phyloP scores from a whole-genome alignment of 1,140 invertebrate genomes.

The Plectrocnemia conspersa region DNA sequence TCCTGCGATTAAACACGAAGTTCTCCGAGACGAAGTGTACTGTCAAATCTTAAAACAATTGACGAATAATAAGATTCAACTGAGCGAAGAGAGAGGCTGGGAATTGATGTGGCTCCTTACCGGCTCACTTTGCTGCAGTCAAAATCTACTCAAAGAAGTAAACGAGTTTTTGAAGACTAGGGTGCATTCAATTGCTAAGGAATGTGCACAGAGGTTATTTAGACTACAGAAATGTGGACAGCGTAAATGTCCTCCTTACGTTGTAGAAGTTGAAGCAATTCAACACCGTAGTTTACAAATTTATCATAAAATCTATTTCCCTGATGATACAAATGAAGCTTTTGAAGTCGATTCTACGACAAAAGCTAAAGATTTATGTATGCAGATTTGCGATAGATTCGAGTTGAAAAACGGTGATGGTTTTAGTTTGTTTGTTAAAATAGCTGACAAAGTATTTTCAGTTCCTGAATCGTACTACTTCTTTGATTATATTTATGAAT shows the following conservation, averaged over 20 bases:
- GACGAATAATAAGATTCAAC: slow-evolving; percentile 74
- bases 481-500: slow-evolving; percentile 90
- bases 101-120: slow-evolving; percentile 89
- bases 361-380: slow-evolving; percentile 79
- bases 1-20: slow-evolving; percentile 69
- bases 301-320: slow-evolving; percentile 90
- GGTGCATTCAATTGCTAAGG: slow-evolving; percentile 70
- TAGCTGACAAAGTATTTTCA: slow-evolving; percentile 88
- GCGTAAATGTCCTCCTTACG: slow-evolving; percentile 84
- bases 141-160: slow-evolving; percentile 55
- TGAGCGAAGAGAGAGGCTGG: slow-evolving; percentile 89
- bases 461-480: slow-evolving; percentile 91
- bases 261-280: slow-evolving; percentile 92
- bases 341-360: slow-evolving; percentile 77
- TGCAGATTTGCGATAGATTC: slow-evolving; percentile 71
- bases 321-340: slow-evolving; percentile 86
- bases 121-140: slow-evolving; percentile 75
- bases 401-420: slow-evolving; percentile 74
- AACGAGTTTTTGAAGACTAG: slow-evolving; percentile 74
- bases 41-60: slow-evolving; percentile 94
- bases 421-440: slow-evolving; percentile 90
- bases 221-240: slow-evolving; percentile 73
- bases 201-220: slow-evolving; percentile 78
- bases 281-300: slow-evolving; percentile 91
- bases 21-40: slow-evolving; percentile 85